These are phyloP conservation scores for Nibea coibor DNA, from an alignment of 2,113 vertebrate species.

Conservation along the genomic window DNA sequence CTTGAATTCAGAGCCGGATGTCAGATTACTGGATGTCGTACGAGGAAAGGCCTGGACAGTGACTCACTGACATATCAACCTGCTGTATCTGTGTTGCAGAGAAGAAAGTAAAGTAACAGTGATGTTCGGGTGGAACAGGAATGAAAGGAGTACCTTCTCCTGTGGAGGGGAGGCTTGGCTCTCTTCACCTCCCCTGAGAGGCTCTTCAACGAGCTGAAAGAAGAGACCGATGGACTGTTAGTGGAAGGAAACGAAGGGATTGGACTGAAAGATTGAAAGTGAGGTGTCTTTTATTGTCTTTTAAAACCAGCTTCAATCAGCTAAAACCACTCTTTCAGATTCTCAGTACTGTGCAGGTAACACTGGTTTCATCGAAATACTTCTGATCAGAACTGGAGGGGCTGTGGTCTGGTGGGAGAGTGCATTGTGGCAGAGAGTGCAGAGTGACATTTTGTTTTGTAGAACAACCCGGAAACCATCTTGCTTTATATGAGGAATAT, in stretches of 20 bases:
- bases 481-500: too few relatives aligned
- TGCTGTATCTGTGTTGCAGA: neutral
- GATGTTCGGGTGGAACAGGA: neutral
- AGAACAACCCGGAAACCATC: too few relatives aligned
- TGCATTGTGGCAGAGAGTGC: too few relatives aligned
- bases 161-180: constrained; percentile 85
- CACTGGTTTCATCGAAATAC: too few relatives aligned
- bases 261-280: neutral
- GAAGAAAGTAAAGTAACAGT: neutral
- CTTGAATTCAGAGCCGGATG: neutral
- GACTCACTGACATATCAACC: neutral
- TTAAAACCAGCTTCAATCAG: too few relatives aligned
- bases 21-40: neutral
- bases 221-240: constrained; percentile 32
- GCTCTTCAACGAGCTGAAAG: constrained; percentile 89
- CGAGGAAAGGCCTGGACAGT: neutral
- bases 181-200: constrained; percentile 86
- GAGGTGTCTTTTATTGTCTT: neutral
- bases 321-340: too few relatives aligned
- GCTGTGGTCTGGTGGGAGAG: too few relatives aligned
- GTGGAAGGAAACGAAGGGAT: constrained; percentile 82
- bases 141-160: constrained; percentile 87
- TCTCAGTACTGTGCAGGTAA: too few relatives aligned
- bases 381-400: too few relatives aligned
- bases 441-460: too few relatives aligned